phyloP scores from a whole-genome alignment of 2,888 invertebrate species.

The Cotesia congregata region DNA sequence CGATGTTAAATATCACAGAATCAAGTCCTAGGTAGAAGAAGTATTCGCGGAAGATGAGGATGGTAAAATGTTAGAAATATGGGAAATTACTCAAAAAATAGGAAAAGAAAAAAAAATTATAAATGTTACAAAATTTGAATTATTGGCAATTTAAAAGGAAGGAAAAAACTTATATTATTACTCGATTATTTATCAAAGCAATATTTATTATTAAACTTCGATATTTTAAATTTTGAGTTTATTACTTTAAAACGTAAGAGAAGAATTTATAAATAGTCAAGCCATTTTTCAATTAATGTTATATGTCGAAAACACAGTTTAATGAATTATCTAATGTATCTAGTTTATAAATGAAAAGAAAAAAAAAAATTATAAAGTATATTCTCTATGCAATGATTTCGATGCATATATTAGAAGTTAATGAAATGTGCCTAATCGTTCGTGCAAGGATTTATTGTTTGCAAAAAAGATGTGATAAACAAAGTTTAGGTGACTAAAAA shows the following conservation, averaged over 20 bases:
- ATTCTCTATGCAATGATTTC: constrained; percentile 35
- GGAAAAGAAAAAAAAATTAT: constrained; percentile 67
- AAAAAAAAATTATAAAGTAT: too few relatives aligned
- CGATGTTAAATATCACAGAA: constrained; percentile 30
- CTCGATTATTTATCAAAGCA: not conserved
- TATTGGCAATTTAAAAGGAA: constrained; percentile 65
- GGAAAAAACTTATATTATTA: constrained; percentile 46
- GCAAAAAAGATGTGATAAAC: too few relatives aligned
- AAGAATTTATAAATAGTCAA: constrained; percentile 30
- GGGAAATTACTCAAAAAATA: constrained; percentile 58
- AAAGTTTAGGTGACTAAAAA: too few relatives aligned
- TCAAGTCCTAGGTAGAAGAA: constrained; percentile 33
- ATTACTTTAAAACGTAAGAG: constrained; percentile 24
- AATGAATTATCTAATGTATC: too few relatives aligned
- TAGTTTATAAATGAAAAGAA: too few relatives aligned
- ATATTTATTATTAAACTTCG: not conserved
- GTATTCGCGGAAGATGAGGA: constrained; percentile 42
- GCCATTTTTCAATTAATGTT: not conserved
- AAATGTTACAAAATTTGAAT: constrained; percentile 68
- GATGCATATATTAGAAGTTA: constrained; percentile 39
- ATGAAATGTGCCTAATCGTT: constrained; percentile 39
- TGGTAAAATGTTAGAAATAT: constrained; percentile 38
- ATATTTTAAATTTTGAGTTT: not conserved
- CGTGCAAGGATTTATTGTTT: constrained; percentile 50
- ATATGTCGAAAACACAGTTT: too few relatives aligned